Base-by-base conservation (phyloP, 2,888 invertebrate genomes). In the Macrophya alboannulata region DNA sequence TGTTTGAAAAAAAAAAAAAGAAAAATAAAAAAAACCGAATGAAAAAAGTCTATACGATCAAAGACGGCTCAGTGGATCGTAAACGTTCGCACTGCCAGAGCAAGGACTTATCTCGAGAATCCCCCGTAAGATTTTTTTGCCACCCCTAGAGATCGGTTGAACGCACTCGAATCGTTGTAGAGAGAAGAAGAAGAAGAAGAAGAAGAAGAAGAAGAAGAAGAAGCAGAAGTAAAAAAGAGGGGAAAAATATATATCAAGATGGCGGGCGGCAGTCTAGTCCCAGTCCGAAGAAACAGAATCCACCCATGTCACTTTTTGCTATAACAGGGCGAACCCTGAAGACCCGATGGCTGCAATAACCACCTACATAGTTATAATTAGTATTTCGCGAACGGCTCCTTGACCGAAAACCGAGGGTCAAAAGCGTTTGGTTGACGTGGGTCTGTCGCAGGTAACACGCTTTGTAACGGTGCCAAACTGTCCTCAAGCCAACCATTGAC, bases 31-130 rank as follows among this genome's bases (percentile, higher is more conserved):
- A 55, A 51, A 51, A 51, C 5, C 1, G 4, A n/a, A 51, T 17
- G 37, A 48, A 55, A 83, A 83, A 68, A 83, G 83, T 81, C 59
- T 71, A 83, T 71, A 83, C 68, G 65, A 83, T 83, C 83, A 83
- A 83, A 83, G 48, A 68, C 83, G 83, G 68, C 83, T 83, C 83
- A 83, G 83, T 71, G 83, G 83, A 71, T 83, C 83, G 83, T 83
- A 83, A 83, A 71, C 83, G 83, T 68, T 71, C 48, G 45, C 83
- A 71, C 83, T 55, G 68, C 45, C 71, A 51, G 68, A 15, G 81
- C 45, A 43, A 83, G 45, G 83, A 83, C 71, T 83, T 83, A 68
- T 71, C 83, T 83, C 45, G 68, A 71, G 83, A 31, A 48, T 83
- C 83, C 83, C 83, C 40, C 9, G 59, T 81, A 62, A 62, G 81